A percentile compares a stretch with the other conserved stretches of the same genome.
phyloP scores from a whole-genome alignment of 2,113 vertebrate genomes.

The Mus spicilegus region DNA sequence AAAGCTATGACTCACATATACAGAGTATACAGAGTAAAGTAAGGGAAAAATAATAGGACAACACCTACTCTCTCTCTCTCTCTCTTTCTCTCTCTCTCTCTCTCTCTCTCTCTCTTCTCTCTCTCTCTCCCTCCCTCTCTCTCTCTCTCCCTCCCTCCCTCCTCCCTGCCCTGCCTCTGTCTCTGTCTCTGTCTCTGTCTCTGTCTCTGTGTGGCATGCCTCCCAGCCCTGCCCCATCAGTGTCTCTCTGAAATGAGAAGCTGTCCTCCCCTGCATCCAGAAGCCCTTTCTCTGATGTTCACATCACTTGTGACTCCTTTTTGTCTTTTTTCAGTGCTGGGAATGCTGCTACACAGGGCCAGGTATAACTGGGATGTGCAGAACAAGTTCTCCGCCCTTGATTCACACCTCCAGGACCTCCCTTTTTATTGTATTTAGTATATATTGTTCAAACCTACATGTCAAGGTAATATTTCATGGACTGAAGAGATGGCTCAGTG shows the following conservation, averaged over 20 bases:
- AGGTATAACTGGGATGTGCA: not conserved
- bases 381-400: not conserved
- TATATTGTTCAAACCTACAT: not conserved
- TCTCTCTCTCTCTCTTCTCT: too few relatives aligned
- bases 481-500: too few relatives aligned
- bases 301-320: not conserved
- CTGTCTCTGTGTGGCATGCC: not conserved
- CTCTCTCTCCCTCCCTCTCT: too few relatives aligned
- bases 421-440: not conserved
- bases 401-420: not conserved
- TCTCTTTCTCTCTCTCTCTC: too few relatives aligned
- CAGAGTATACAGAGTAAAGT: not conserved
- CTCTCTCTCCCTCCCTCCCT: too few relatives aligned
- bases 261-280: not conserved
- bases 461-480: not conserved
- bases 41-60: not conserved
- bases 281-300: not conserved
- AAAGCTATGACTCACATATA: not conserved
- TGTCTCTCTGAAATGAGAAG: not conserved
- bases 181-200: too few relatives aligned
- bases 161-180: too few relatives aligned
- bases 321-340: too few relatives aligned
- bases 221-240: not conserved
- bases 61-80: too few relatives aligned
- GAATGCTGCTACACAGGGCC: not conserved